A percentile compares a stretch with the other conserved stretches of the same genome.
These are phyloP conservation scores for Euleptes europaea DNA, from an alignment of 2,113 vertebrate species.

Conservation along the genomic window DNA sequence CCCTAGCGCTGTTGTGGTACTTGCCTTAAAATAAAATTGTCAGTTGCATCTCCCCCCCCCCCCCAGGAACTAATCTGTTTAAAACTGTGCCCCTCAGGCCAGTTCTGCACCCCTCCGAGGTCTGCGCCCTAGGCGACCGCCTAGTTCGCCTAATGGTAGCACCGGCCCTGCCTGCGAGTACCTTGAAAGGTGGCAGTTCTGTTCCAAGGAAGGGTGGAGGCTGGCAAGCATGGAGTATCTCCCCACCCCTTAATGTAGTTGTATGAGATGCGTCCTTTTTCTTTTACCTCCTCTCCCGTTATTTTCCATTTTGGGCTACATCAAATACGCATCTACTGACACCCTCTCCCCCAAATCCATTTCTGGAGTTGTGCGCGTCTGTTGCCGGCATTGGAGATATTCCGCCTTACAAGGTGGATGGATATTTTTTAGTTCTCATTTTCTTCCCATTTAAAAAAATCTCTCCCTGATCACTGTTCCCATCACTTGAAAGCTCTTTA, in stretches of 20 bases:
- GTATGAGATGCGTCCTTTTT: not conserved
- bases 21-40: too few relatives aligned
- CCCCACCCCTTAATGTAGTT: not conserved
- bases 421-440: not conserved
- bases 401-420: not conserved
- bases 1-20: too few relatives aligned
- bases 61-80: too few relatives aligned
- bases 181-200: not conserved
- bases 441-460: not conserved
- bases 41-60: too few relatives aligned
- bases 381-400: not conserved
- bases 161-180: too few relatives aligned
- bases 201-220: not conserved
- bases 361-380: not conserved
- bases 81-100: too few relatives aligned
- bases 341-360: too few relatives aligned
- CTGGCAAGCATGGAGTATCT: not conserved
- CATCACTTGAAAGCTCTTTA: not conserved
- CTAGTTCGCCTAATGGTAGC: too few relatives aligned
- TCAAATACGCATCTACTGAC: not conserved
- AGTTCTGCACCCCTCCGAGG: too few relatives aligned
- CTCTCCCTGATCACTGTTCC: not conserved
- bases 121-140: too few relatives aligned
- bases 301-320: not conserved
- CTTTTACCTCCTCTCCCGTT: too few relatives aligned